phyloP scores from a whole-genome alignment of 2,113 vertebrate species.

The Lathamus discolor region DNA sequence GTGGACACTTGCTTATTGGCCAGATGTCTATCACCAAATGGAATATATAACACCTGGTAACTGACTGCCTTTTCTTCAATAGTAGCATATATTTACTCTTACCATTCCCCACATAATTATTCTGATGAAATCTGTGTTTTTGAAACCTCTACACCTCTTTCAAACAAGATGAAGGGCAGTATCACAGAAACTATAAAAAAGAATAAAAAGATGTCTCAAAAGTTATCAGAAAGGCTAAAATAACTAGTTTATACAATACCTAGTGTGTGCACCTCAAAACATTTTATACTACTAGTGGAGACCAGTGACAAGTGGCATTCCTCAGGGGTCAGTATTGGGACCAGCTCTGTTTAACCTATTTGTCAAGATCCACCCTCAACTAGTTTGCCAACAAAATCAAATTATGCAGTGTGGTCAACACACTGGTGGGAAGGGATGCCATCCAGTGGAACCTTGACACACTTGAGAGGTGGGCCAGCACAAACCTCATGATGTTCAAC shows the following conservation, averaged over 20 bases:
- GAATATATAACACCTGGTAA: not conserved
- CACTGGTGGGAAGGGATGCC: too few species aligned
- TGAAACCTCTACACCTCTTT: not conserved
- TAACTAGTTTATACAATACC: not conserved
- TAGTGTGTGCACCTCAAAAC: not conserved
- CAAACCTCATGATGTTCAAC: too few species aligned
- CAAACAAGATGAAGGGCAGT: not conserved
- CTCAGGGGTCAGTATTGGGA: too few species aligned
- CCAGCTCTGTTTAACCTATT: too few species aligned
- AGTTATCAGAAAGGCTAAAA: not conserved
- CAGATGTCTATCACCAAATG: not conserved
- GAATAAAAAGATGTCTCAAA: not conserved
- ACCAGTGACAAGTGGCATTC: too few species aligned
- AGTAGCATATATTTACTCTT: conserved; percentile 9
- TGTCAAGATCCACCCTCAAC: too few species aligned
- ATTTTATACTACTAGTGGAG: not conserved
- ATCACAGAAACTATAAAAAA: conserved; percentile 6
- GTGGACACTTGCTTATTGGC: not conserved
- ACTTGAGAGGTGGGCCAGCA: too few species aligned
- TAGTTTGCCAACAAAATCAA: too few species aligned
- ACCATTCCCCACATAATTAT: not conserved
- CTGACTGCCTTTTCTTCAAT: not conserved
- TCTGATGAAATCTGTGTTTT: not conserved
- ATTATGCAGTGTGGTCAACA: too few species aligned
- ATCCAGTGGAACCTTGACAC: too few species aligned